Percentiles rank a stretch among this genome's conserved stretches.
Conservation (phyloP, 2,113 vertebrate species). For the Ellobius talpinus region DNA sequence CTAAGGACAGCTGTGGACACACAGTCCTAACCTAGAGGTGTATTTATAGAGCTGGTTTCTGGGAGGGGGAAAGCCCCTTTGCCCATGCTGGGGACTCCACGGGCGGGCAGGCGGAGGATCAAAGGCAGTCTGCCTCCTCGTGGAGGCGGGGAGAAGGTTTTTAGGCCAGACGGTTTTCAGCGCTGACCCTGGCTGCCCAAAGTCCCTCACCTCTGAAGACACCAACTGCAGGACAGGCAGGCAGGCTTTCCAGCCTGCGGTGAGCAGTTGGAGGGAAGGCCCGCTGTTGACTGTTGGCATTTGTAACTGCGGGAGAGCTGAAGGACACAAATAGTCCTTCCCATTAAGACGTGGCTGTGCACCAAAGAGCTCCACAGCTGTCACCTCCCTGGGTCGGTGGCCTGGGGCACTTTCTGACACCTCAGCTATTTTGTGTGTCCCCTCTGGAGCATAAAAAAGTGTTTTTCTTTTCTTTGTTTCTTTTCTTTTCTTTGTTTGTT, state of each 20-base stretch:
- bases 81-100: background rate
- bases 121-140: background rate
- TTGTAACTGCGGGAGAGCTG: slow-evolving; percentile 31
- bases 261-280: background rate
- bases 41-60: slow-evolving; percentile 63
- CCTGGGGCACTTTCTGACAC: background rate
- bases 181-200: background rate
- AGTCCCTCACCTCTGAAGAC: background rate
- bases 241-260: background rate
- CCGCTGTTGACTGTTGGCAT: slow-evolving; percentile 16
- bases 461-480: background rate
- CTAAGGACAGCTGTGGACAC: background rate
- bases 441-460: background rate
- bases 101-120: no score
- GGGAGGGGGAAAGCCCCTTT: slow-evolving; percentile 37
- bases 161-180: background rate
- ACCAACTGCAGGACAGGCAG: background rate
- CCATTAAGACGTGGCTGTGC: slow-evolving; percentile 39
- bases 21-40: background rate
- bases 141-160: background rate
- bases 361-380: slow-evolving; percentile 28
- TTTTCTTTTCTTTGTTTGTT: background rate
- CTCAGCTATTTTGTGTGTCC: background rate
- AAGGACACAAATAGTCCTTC: slow-evolving; percentile 66
- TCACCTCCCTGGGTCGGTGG: background rate